Percentiles rank a stretch among this genome's conserved stretches.
Conservation (phyloP, 2,113 vertebrate genomes). For the Macrotis lagotis region DNA sequence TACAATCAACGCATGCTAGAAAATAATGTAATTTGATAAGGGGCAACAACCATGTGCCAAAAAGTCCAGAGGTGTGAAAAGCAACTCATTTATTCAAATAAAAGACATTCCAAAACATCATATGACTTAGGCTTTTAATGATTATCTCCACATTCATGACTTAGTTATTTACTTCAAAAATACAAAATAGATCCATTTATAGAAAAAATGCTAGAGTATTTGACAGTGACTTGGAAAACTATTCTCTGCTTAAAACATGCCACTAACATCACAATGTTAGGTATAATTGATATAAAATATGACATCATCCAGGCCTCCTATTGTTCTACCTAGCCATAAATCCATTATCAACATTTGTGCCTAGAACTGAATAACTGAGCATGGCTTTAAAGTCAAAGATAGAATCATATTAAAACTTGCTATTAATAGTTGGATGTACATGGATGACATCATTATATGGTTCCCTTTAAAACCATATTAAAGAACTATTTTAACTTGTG, state of each 20-base stretch:
- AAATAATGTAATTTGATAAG: neutral
- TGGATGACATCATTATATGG: neutral
- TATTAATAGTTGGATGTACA: neutral
- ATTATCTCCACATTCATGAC: neutral
- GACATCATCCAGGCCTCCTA: neutral
- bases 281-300: neutral
- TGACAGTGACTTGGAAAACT: neutral
- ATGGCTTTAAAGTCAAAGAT: neutral
- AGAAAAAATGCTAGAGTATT: neutral
- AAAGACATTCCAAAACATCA: neutral
- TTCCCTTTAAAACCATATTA: neutral
- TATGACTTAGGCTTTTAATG: neutral
- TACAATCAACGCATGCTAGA: neutral
- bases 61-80: neutral
- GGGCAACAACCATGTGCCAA: neutral
- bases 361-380: neutral
- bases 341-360: neutral
- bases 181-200: neutral
- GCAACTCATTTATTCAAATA: neutral
- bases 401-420: neutral
- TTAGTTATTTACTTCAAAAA: neutral
- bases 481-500: neutral
- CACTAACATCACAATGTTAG: neutral
- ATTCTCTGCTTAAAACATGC: neutral
- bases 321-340: neutral